These are phyloP conservation scores for Rhabdomys dilectus DNA, from an alignment of 2,113 vertebrate genomes.

Conservation along the genomic window DNA sequence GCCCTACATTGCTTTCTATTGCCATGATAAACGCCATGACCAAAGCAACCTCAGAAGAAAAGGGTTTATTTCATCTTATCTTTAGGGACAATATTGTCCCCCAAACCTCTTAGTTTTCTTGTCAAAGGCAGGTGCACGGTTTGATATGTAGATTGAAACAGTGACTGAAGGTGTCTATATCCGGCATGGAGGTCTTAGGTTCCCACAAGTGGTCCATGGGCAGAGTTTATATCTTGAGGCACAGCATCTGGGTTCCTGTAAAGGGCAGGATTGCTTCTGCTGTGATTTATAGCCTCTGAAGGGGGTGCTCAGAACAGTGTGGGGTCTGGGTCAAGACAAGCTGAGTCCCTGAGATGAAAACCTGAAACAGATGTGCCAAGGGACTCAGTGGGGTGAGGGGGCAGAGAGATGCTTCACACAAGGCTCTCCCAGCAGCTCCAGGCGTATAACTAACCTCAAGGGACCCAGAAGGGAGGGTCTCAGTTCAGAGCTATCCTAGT, in stretches of 20 bases:
- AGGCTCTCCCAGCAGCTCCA: too few species aligned
- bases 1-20: background rate
- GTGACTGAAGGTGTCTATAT: too few species aligned
- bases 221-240: background rate
- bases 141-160: rapidly evolving
- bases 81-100: too few species aligned
- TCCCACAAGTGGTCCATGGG: background rate
- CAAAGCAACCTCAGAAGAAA: background rate
- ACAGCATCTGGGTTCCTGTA: background rate
- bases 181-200: background rate
- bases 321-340: background rate
- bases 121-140: background rate
- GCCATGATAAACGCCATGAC: background rate
- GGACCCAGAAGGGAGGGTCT: background rate
- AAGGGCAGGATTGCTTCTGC: background rate
- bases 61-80: background rate
- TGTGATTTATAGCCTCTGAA: background rate
- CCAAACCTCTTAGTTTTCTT: background rate
- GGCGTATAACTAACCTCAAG: background rate
- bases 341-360: too few species aligned
- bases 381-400: too few species aligned
- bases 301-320: background rate
- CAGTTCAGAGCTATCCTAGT: background rate
- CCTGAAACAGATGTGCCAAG: background rate
- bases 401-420: background rate